Evolutionary conservation across 2,888 invertebrate species (phyloP), one percentile per base, ranked within the genome.

Genomic region (Macrophya annulata): DNA sequence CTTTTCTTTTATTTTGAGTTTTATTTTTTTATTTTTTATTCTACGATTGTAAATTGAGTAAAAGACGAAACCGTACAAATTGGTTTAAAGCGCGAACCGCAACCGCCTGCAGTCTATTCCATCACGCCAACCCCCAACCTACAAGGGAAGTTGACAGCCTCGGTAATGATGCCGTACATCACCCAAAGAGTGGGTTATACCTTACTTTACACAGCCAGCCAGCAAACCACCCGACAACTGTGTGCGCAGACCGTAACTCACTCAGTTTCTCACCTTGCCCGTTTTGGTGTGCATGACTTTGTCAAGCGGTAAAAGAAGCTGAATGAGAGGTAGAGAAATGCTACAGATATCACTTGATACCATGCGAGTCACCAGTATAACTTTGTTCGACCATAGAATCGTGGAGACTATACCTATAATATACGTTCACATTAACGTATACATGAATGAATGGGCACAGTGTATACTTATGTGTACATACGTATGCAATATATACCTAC

Each of bases 101-200:
- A 62, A 37, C n/a, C 40, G 81, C n/a, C 43, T 62, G 59, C 43
- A 59, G 43, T 62, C 81, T 81, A 51, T 59, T 81, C 45, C 83
- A 25, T 48, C 68, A 68, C 43, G 40, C 25, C 21, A 51, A 51
- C 43, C 59, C 17, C 43, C 17, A 40, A 81, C 45, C 40, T n/a
- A 62, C 68, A 83, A 25, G 48, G 68, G 51, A 83, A 62, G 83
- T 68, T 83, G 83, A 83, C 83, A 83, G 68, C 45, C 65, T 21
- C 68, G 65, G 68, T 68, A 71, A 83, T 83, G 83, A 83, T 48
- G 83, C 45, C 51, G 83, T 83, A 83, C n/a, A 83, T 83, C 83
- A 83, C 68, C 68, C 40, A 83, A 83, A 83, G 83, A 71, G 68
- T 37, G 25, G 71, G 40, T 40, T 62, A 48, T 71, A 17, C 68